Conservation (phyloP, 2,888 invertebrate genomes). For the Eudasyphora cyanicolor region DNA sequence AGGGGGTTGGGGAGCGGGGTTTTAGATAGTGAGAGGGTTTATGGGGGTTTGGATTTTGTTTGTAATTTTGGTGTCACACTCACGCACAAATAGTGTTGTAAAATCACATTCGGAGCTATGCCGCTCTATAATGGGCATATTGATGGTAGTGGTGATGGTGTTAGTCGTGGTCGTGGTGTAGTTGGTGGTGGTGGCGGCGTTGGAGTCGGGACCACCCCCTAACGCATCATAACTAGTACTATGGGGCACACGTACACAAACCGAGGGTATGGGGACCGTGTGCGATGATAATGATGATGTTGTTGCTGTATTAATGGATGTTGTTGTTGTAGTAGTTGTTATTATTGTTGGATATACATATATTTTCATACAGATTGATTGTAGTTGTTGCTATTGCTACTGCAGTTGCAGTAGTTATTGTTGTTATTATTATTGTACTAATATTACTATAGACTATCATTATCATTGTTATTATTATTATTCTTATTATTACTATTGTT, state of each 20-base stretch:
- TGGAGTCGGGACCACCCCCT: constrained; percentile 70
- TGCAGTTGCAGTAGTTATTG: constrained; percentile 67
- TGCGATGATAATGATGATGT: constrained; percentile 72
- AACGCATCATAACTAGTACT: constrained; percentile 79
- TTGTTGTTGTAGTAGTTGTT: constrained; percentile 25
- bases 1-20: neutral
- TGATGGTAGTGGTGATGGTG: constrained; percentile 51
- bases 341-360: constrained; percentile 58
- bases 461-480: constrained; percentile 66
- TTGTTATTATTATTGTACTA: constrained; percentile 42
- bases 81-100: constrained; percentile 81
- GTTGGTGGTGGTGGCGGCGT: constrained; percentile 67
- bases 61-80: constrained; percentile 75
- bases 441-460: constrained; percentile 15
- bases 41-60: constrained; percentile 27
- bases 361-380: constrained; percentile 72
- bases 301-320: constrained; percentile 67
- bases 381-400: constrained; percentile 64
- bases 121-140: constrained; percentile 79
- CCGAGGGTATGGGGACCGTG: constrained; percentile 79
- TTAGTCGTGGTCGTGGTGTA: constrained; percentile 31
- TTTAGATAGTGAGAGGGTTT: constrained; percentile 2
- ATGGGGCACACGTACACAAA: constrained; percentile 80
- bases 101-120: constrained; percentile 80
- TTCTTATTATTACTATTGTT: constrained; percentile 73